Conservation (phyloP, 1,140 invertebrate genomes). For the Andricus grossulariae region DNA sequence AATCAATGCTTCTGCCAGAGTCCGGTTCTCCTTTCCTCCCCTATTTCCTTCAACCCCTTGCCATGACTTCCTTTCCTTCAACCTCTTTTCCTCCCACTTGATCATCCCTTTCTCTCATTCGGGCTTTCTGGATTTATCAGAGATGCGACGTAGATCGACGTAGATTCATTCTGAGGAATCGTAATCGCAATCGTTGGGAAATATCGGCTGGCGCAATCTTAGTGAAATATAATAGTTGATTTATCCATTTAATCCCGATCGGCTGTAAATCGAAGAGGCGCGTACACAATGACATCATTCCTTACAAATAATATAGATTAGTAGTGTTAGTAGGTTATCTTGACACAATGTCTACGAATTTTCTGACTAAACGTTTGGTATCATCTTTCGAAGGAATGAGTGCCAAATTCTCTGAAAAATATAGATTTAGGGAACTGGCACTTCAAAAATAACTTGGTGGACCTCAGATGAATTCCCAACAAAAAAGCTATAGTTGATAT, state of each 20-base stretch:
- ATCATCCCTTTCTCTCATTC: slow-evolving; percentile 5
- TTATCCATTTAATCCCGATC: slow-evolving; percentile 28
- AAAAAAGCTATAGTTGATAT: too few relatives aligned
- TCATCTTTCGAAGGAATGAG: background rate
- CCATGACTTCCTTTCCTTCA: too few relatives aligned
- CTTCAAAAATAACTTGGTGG: too few relatives aligned
- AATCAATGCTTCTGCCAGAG: slow-evolving; percentile 73
- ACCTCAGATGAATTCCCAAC: too few relatives aligned
- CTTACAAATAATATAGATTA: slow-evolving; percentile 2
- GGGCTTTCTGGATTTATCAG: background rate
- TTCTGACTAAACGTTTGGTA: background rate
- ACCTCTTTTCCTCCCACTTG: slow-evolving; percentile 36
- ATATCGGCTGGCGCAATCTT: slow-evolving; percentile 4
- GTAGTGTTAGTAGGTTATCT: background rate
- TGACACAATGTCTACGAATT: background rate
- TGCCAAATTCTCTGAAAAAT: too few relatives aligned
- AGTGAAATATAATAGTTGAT: slow-evolving; percentile 28
- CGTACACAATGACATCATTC: slow-evolving; percentile 17
- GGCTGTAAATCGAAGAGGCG: slow-evolving; percentile 25
- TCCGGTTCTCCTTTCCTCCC: slow-evolving; percentile 57
- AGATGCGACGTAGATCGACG: background rate
- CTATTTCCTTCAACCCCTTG: slow-evolving; percentile 15
- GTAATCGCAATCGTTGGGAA: slow-evolving; percentile 12
- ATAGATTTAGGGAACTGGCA: too few relatives aligned
- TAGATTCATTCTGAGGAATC: background rate